A percentile compares a stretch with the other conserved stretches of the same genome.
These are phyloP conservation scores for Helobdella robusta DNA, from an alignment of 2,888 invertebrate species.

Conservation along the genomic window DNA sequence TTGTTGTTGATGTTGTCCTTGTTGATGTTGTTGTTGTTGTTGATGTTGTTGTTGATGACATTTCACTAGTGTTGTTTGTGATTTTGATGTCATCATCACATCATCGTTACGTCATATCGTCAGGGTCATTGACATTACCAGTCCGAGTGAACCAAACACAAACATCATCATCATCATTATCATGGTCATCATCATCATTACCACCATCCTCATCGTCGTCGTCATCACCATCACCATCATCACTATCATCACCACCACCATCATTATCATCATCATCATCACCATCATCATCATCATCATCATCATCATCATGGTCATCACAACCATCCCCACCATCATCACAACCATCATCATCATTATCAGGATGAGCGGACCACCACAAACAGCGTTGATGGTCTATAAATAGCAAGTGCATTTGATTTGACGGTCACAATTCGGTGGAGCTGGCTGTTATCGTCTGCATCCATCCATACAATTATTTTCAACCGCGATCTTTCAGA, in stretches of 20 bases:
- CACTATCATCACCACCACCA: slow-evolving; percentile 20
- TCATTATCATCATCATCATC: slow-evolving; percentile 27
- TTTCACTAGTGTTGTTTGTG: background rate
- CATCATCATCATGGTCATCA: background rate
- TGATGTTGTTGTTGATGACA: background rate
- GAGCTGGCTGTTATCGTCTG: background rate
- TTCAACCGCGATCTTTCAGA: background rate
- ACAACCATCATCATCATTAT: slow-evolving; percentile 19
- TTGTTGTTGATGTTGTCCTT: background rate
- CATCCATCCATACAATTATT: slow-evolving; percentile 10
- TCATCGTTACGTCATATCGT: too few species aligned
- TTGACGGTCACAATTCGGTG: background rate
- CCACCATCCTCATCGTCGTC: slow-evolving; percentile 20
- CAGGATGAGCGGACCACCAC: background rate
- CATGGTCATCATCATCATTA: slow-evolving; percentile 22
- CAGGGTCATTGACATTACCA: background rate
- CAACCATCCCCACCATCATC: slow-evolving; percentile 10
- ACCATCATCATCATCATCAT: slow-evolving; percentile 25
- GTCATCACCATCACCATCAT: slow-evolving; percentile 12
- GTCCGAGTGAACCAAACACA: background rate
- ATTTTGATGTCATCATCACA: background rate
- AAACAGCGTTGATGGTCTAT: too few species aligned
- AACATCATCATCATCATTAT: slow-evolving; percentile 20
- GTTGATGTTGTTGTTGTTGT: background rate
- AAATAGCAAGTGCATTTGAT: background rate